A percentile compares a stretch with the other conserved stretches of the same genome.
These are phyloP conservation scores for Prochilodus magdalenae DNA, from an alignment of 2,113 vertebrate genomes.

Conservation along the genomic window DNA sequence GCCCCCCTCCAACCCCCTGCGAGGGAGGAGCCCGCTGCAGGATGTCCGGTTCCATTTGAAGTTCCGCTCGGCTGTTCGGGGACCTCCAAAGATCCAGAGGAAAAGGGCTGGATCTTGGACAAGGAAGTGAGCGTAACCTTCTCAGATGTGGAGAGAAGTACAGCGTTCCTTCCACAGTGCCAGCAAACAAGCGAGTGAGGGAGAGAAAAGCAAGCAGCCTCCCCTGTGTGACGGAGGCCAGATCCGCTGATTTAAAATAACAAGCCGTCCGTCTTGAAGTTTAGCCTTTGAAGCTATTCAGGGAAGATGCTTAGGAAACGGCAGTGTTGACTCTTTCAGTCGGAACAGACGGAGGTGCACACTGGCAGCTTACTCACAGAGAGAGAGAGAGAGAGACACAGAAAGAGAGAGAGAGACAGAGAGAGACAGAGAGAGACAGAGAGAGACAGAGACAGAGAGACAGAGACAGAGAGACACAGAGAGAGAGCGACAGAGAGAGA, in stretches of 20 bases:
- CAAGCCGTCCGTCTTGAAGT: constrained; percentile 21
- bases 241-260: constrained; percentile 26
- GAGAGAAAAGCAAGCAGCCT: neutral
- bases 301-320: constrained; percentile 6
- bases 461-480: too few species aligned
- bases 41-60: constrained; percentile 21
- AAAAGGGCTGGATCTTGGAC: neutral
- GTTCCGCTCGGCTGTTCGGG: constrained; percentile 10
- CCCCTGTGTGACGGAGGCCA: constrained; percentile 9
- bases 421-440: too few species aligned
- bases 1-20: too few species aligned
- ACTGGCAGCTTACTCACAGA: neutral
- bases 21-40: neutral
- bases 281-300: constrained; percentile 29
- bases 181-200: constrained; percentile 1
- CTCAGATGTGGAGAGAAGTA: constrained; percentile 7
- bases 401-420: too few species aligned
- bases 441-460: too few species aligned
- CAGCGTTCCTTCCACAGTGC: neutral
- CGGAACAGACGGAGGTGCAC: neutral
- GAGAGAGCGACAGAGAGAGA: too few species aligned
- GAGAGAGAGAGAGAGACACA: neutral
- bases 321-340: neutral
- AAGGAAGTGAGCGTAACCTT: neutral
- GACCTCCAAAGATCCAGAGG: constrained; percentile 2